Conservation (phyloP, 2,888 invertebrate genomes). For the Steromphala cineraria region DNA sequence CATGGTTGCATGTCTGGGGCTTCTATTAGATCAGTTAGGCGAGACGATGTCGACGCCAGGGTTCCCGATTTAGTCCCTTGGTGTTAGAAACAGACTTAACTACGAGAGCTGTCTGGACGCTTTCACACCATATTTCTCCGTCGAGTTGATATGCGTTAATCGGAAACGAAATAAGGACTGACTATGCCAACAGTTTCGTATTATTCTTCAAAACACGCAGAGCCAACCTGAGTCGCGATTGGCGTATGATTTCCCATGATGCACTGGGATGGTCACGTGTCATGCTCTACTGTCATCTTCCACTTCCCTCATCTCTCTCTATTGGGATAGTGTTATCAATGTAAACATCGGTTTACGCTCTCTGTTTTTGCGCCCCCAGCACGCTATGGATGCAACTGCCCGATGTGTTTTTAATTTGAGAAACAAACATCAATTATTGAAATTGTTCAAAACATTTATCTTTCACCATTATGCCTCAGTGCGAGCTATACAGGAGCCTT, state of each 20-base stretch:
- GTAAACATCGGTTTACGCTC: neutral
- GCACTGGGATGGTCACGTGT: constrained; percentile 1
- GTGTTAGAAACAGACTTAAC: too few species aligned
- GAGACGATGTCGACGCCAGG: too few species aligned
- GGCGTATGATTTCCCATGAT: constrained; percentile 19
- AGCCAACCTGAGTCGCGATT: neutral
- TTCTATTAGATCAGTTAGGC: too few species aligned
- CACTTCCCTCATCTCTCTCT: neutral
- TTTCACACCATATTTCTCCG: too few species aligned
- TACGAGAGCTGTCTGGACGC: too few species aligned
- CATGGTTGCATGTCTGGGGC: too few species aligned
- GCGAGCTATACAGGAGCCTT: neutral
- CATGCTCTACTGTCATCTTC: neutral
- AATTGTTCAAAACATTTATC: neutral
- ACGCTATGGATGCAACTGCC: neutral
- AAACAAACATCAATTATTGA: constrained; percentile 10
- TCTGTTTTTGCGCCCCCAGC: too few species aligned
- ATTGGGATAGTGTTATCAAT: neutral
- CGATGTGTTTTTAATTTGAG: constrained; percentile 12
- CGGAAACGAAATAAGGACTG: neutral
- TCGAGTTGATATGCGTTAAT: neutral
- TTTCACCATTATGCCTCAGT: neutral
- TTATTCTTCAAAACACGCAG: constrained; percentile 1
- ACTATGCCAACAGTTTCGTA: constrained; percentile 2
- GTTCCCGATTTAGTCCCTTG: too few species aligned